These are phyloP conservation scores for Heliconius charithonia DNA, from an alignment of 2,888 invertebrate genomes.

Conservation along the genomic window DNA sequence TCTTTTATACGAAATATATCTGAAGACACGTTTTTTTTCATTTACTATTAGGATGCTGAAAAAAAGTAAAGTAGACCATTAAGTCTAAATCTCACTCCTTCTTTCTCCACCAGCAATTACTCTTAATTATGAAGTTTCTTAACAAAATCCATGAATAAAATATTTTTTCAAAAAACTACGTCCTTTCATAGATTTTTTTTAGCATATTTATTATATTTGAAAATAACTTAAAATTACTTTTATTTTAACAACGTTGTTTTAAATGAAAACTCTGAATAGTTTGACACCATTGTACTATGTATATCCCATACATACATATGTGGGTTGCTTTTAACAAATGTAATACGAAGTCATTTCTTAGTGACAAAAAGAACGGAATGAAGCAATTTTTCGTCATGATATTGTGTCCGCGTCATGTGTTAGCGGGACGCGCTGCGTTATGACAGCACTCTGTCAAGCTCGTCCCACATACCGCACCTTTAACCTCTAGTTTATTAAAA, in stretches of 20 bases:
- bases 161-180: too few species aligned
- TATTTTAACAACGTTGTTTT: not conserved
- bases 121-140: too few species aligned
- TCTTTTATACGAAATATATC: not conserved
- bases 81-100: not conserved
- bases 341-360: slow-evolving; percentile 29
- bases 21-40: not conserved
- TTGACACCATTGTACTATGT: slow-evolving; percentile 2
- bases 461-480: slow-evolving; percentile 23
- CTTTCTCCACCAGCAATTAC: too few species aligned
- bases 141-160: too few species aligned
- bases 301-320: not conserved
- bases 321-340: slow-evolving; percentile 23
- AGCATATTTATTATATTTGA: too few species aligned
- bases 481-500: slow-evolving; percentile 32
- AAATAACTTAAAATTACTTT: too few species aligned
- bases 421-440: slow-evolving; percentile 27
- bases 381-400: slow-evolving; percentile 30
- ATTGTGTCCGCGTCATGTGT: slow-evolving; percentile 30
- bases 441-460: slow-evolving; percentile 36
- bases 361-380: slow-evolving; percentile 26
- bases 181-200: too few species aligned
- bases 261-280: not conserved
- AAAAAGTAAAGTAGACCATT: not conserved
- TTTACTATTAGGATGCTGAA: too few species aligned